Conservation (phyloP, 35 echinoderm and acorn worm species). For the Diadema setosum region DNA sequence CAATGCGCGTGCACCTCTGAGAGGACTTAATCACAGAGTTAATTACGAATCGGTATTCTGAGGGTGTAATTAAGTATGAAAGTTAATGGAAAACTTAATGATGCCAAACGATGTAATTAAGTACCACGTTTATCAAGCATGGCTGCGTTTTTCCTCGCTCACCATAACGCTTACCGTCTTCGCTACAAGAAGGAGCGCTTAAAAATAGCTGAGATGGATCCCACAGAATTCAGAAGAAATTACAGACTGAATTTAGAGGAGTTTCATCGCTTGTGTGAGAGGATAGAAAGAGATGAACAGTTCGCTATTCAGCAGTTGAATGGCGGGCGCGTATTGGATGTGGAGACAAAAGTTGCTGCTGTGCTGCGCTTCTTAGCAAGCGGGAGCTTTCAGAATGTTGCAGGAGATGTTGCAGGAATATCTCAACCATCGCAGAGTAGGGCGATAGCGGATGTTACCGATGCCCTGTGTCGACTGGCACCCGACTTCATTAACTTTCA, state of each 20-base stretch:
- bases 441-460: not conserved
- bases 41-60: no score
- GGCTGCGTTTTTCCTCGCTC: not conserved
- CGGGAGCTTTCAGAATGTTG: conserved; percentile 1
- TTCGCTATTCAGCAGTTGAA: not conserved
- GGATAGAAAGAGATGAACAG: not conserved
- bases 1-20: no score
- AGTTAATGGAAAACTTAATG: no score
- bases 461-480: not conserved
- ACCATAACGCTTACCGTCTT: not conserved
- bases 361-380: not conserved
- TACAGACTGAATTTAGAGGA: not conserved
- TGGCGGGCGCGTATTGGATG: not conserved
- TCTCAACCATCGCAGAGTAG: not conserved
- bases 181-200: not conserved
- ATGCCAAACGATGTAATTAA: no score
- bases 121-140: no score
- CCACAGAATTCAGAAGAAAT: not conserved
- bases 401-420: not conserved
- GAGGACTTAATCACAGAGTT: no score
- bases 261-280: not conserved
- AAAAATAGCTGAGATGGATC: not conserved
- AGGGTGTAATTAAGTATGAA: no score
- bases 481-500: not conserved
- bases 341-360: not conserved